Conservation (phyloP, 2,888 invertebrate genomes). For the Mellilla xanthometata region DNA sequence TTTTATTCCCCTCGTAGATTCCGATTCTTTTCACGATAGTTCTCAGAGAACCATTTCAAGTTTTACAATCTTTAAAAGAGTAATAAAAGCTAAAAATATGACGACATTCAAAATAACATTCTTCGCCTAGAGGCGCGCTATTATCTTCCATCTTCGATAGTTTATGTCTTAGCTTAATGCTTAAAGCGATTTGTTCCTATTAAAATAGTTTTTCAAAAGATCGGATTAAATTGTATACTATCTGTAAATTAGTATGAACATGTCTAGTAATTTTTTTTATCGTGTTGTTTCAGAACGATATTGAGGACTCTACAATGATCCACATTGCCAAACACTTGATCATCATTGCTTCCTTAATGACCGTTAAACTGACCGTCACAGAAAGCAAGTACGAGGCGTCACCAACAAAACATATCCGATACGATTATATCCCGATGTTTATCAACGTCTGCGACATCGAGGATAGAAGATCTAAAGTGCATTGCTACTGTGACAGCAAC, state of each 20-base stretch:
- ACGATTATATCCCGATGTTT: constrained; percentile 62
- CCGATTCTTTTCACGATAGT: constrained; percentile 19
- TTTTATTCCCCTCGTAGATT: neutral
- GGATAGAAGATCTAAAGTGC: constrained; percentile 71
- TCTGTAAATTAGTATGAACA: constrained; percentile 6
- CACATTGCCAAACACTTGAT: constrained; percentile 63
- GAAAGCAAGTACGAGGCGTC: constrained; percentile 68
- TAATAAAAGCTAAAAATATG: constrained; percentile 32
- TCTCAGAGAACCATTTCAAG: constrained; percentile 17
- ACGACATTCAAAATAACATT: constrained; percentile 28
- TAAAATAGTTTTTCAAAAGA: constrained; percentile 5
- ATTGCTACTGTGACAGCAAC: constrained; percentile 76
- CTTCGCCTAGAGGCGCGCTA: constrained; percentile 18
- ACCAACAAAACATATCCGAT: constrained; percentile 59
- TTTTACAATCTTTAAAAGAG: constrained; percentile 28
- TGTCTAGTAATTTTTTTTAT: too few species aligned
- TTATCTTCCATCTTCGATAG: constrained; percentile 26
- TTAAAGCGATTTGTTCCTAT: constrained; percentile 21
- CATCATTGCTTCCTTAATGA: constrained; percentile 68
- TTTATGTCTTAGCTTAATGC: constrained; percentile 24
- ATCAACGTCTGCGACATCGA: constrained; percentile 74
- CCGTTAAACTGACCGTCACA: constrained; percentile 62
- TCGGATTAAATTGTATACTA: constrained; percentile 12
- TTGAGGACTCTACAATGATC: constrained; percentile 49
- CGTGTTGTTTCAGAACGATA: constrained; percentile 33